Percentiles rank a stretch among this genome's conserved stretches.
phyloP scores from a whole-genome alignment of 2,888 invertebrate species.

The Drosophila mayaguana region DNA sequence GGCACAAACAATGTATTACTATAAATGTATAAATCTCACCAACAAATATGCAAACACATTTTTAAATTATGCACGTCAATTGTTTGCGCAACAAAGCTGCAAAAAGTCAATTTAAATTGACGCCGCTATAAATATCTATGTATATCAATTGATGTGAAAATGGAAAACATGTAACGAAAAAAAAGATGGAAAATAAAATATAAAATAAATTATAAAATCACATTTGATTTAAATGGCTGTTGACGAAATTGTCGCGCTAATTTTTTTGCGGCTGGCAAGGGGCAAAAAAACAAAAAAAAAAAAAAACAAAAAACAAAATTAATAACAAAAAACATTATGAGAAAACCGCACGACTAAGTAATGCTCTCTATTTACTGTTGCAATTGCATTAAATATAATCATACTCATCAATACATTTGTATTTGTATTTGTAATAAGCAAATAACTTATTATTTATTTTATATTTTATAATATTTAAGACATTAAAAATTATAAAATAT shows the following conservation, averaged over 20 bases:
- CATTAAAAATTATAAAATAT: too few relatives aligned
- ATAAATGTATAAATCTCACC: constrained; percentile 11
- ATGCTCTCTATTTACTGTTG: constrained; percentile 13
- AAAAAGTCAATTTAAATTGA: constrained; percentile 65
- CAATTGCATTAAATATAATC: neutral
- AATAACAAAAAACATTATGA: neutral
- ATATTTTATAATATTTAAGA: too few relatives aligned
- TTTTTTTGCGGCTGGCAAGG: constrained; percentile 44
- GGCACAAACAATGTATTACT: constrained; percentile 26
- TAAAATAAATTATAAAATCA: constrained; percentile 53
- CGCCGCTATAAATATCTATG: constrained; percentile 1
- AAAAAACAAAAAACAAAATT: neutral
- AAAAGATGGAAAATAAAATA: constrained; percentile 15
- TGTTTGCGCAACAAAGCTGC: constrained; percentile 43
- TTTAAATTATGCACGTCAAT: constrained; percentile 38
- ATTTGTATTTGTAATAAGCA: too few relatives aligned
- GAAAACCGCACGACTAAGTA: neutral
- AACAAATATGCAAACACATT: constrained; percentile 52
- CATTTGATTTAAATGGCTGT: constrained; percentile 49
- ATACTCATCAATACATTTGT: neutral
- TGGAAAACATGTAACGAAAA: constrained; percentile 20
- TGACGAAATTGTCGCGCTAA: constrained; percentile 60
- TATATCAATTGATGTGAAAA: constrained; percentile 12
- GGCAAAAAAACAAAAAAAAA: neutral
- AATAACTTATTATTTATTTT: too few relatives aligned